phyloP scores from a whole-genome alignment of 2,888 invertebrate species.

The Deilephila elpenor region DNA sequence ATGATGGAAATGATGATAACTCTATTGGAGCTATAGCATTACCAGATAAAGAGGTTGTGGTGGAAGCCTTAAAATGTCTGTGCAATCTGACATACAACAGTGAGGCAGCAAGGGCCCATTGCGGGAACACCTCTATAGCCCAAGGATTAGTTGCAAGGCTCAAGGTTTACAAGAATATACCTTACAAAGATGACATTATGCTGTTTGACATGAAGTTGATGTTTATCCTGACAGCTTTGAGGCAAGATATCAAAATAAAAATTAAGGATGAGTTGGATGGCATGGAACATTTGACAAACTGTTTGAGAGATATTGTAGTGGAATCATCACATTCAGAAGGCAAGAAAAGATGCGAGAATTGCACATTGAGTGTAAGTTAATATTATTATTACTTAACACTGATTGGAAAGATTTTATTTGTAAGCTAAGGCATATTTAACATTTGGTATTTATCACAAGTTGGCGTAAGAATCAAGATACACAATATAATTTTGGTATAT shows the following conservation, averaged over 20 bases:
- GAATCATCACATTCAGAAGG: conserved; percentile 59
- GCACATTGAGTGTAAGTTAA: conserved; percentile 60
- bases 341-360: conserved; percentile 54
- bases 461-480: too few species aligned
- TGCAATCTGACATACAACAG: conserved; percentile 94
- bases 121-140: conserved; percentile 85
- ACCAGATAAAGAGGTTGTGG: conserved; percentile 82
- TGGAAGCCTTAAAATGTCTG: conserved; percentile 94
- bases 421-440: neutral
- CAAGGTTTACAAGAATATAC: conserved; percentile 87
- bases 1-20: conserved; percentile 66
- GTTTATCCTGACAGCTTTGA: conserved; percentile 94
- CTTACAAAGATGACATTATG: conserved; percentile 89
- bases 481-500: too few species aligned
- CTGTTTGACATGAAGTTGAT: conserved; percentile 94
- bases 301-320: conserved; percentile 86
- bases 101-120: conserved; percentile 71
- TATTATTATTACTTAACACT: neutral
- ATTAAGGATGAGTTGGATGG: conserved; percentile 89
- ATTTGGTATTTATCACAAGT: too few species aligned
- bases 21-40: conserved; percentile 63
- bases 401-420: neutral
- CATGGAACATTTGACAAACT: conserved; percentile 87
- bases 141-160: conserved; percentile 90
- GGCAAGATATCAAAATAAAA: conserved; percentile 87